phyloP scores from a whole-genome alignment of 2,797 vertebrate genomes.

The Apogon talboti region DNA sequence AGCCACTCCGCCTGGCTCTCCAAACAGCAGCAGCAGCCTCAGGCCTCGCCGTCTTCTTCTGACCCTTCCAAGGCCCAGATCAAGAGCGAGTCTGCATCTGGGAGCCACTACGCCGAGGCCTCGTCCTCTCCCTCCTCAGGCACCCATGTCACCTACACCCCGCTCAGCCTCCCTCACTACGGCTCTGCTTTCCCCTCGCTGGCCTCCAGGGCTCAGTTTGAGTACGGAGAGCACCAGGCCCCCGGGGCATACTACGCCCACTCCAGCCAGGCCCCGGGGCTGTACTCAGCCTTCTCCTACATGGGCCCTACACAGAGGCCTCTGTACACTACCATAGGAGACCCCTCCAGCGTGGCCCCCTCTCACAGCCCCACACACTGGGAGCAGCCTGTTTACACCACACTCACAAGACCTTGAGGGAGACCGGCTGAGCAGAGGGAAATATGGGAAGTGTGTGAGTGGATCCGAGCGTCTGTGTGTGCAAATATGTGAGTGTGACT shows the following conservation, averaged over 20 bases:
- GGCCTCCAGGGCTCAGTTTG: slow-evolving; percentile 96
- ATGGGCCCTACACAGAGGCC: slow-evolving; percentile 99
- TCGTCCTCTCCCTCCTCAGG: slow-evolving; percentile 85
- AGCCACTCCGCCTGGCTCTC: slow-evolving; percentile 92
- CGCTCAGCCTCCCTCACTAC: slow-evolving; percentile 96
- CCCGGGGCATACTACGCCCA: slow-evolving; percentile 97
- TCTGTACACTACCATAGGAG: slow-evolving; percentile 98
- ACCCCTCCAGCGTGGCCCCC: slow-evolving; percentile 93
- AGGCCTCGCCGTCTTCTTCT: slow-evolving; percentile 78
- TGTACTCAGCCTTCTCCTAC: slow-evolving; percentile 99
- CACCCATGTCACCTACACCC: slow-evolving; percentile 95
- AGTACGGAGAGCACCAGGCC: slow-evolving; percentile 96
- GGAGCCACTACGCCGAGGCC: slow-evolving; percentile 90
- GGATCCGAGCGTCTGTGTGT: slow-evolving; percentile 47
- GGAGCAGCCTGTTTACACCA: slow-evolving; percentile 99
- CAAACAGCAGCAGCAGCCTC: slow-evolving; percentile 87
- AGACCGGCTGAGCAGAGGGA: slow-evolving; percentile 72
- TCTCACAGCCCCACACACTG: slow-evolving; percentile 98
- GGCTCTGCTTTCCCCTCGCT: slow-evolving; percentile 96
- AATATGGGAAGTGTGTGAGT: slow-evolving; percentile 78
- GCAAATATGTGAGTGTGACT: slow-evolving; percentile 32
- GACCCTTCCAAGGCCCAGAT: slow-evolving; percentile 85
- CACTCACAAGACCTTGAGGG: slow-evolving; percentile 94
- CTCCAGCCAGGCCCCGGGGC: slow-evolving; percentile 92
- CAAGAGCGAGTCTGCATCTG: slow-evolving; percentile 82